Conservation (phyloP, 2,888 invertebrate genomes). For the Erynnis tages region DNA sequence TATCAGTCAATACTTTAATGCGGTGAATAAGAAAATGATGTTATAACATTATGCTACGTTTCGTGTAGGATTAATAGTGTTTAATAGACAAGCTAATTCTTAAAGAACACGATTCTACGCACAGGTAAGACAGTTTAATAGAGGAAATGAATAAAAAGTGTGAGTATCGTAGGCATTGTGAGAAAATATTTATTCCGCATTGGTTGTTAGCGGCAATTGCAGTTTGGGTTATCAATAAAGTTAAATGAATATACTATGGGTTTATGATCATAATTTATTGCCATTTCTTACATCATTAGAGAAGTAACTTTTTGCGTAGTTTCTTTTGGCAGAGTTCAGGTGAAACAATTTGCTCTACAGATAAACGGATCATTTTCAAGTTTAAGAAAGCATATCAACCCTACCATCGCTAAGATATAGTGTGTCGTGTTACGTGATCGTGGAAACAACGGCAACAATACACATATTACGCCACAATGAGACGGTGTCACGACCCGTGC, state of each 20-base stretch:
- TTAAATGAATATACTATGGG: too few relatives aligned
- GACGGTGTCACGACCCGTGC: constrained; percentile 57
- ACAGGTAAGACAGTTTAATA: constrained; percentile 5
- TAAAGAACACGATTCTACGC: background rate
- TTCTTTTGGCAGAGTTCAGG: too few relatives aligned
- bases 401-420: constrained; percentile 5
- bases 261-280: too few relatives aligned
- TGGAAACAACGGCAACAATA: constrained; percentile 23
- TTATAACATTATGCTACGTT: constrained; percentile 3
- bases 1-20: constrained; percentile 39
- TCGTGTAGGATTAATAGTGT: background rate
- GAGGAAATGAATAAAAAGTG: constrained; percentile 7
- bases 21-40: constrained; percentile 47
- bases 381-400: too few relatives aligned
- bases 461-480: constrained; percentile 52
- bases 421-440: constrained; percentile 16
- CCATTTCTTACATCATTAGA: too few relatives aligned
- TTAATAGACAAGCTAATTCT: background rate
- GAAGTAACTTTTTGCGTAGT: too few relatives aligned
- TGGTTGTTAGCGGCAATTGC: constrained; percentile 7
- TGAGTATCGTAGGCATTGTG: constrained; percentile 2
- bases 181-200: constrained; percentile 6
- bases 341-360: too few relatives aligned
- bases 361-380: too few relatives aligned
- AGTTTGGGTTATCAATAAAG: background rate